Evolutionary conservation across 2,888 invertebrate genomes (phyloP), one percentile per base, ranked within the genome.

Genomic region (Agriopis aurantiaria): DNA sequence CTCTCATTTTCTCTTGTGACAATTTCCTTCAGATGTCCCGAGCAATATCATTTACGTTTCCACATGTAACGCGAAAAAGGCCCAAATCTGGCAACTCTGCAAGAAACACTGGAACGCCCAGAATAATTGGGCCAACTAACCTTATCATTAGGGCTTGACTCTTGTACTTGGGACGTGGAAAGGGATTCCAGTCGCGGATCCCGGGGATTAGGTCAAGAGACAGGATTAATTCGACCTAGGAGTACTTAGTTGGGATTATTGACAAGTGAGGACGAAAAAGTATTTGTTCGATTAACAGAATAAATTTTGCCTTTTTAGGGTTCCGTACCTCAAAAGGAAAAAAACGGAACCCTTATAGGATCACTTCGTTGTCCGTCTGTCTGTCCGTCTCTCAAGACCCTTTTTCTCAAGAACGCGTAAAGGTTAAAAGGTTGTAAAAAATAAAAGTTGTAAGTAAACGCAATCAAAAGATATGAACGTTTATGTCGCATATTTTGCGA

Each of bases 121-220:
- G 12, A 53, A 64, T 65, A 65, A 69, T 69, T 64, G 55, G 60
- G 64, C 55, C 64, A 69, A 64, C 59, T 59, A 59, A 12, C 14
- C 60, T 55, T 46, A 52, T 14, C 14, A 67, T 62, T 63, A 48
- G 57, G 33, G 3, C 23, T 51, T 1, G 17, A 7, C 8, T 59
- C 17, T n/a, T 53, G 8, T 64, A 40, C 43, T 67, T 10, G 57
- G 12, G 51, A 45, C 68, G 14, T 64, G 46, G 61, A 55, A 4
- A 14, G 0, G 49, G 33, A 53, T 67, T 68, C 46, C 58, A 48
- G 64, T 41, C 46, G 23, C 23, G 45, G 53, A 53, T 52, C 58
- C 53, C 53, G 17, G 6, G 46, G 46, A 58, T 58, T 46, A 58
- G n/a, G 46, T 23, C 46, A 9, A 17, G 17, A 58, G 46, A 23